Conservation (phyloP, 2,888 invertebrate species). For the Chamaedrilus cognettii region DNA sequence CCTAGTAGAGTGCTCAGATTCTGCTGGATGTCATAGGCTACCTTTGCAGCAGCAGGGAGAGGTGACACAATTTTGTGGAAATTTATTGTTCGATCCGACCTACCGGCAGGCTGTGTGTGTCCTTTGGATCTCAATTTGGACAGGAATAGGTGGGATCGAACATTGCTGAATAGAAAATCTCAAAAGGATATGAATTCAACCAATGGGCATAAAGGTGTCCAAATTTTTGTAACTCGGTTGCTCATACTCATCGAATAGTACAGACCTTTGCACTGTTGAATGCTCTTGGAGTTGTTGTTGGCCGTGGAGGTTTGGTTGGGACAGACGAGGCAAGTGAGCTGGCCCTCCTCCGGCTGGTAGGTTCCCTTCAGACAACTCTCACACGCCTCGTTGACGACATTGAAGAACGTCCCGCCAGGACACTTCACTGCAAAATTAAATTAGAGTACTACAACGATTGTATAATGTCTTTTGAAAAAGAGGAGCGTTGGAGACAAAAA, state of each 20-base stretch:
- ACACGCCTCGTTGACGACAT: constrained; percentile 63
- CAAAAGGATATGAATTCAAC: too few relatives aligned
- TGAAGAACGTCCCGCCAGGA: constrained; percentile 69
- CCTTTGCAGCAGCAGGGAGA: too few relatives aligned
- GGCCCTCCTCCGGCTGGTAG: constrained; percentile 66
- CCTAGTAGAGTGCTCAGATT: too few relatives aligned
- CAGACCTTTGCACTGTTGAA: constrained; percentile 58
- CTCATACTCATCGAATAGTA: neutral
- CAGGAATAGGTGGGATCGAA: too few relatives aligned
- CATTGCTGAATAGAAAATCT: too few relatives aligned
- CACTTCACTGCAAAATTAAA: constrained; percentile 65
- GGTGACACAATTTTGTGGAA: too few relatives aligned
- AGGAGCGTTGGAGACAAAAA: neutral
- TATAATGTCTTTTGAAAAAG: neutral
- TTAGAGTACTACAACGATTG: neutral
- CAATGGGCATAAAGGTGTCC: too few relatives aligned
- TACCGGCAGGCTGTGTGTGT: too few relatives aligned
- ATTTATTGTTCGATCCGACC: too few relatives aligned
- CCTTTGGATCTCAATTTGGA: too few relatives aligned
- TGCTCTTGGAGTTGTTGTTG: constrained; percentile 58
- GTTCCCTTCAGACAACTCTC: constrained; percentile 66
- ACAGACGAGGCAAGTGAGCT: constrained; percentile 65
- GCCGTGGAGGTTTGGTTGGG: constrained; percentile 66
- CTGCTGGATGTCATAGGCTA: too few relatives aligned
- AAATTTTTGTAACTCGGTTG: neutral